These are phyloP conservation scores for Lacerta bilineata DNA, from an alignment of 2,797 vertebrate genomes.

Conservation along the genomic window DNA sequence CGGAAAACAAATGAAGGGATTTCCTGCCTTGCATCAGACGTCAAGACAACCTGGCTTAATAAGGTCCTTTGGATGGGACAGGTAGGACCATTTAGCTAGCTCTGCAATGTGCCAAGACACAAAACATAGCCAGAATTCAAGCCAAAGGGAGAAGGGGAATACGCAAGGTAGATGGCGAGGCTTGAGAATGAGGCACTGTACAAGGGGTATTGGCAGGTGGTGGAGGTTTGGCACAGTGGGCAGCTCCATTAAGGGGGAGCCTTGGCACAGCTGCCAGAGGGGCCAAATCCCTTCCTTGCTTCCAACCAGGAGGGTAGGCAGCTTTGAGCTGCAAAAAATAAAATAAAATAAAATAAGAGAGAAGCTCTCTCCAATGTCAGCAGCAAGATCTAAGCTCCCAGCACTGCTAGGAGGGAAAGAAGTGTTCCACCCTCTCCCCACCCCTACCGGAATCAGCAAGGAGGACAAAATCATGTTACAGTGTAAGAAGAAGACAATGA, in stretches of 20 bases:
- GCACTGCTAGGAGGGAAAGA: conserved; percentile 46
- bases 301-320: not conserved
- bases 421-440: conserved; percentile 57
- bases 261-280: not conserved
- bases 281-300: not conserved
- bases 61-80: conserved; percentile 41
- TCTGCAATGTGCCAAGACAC: not conserved
- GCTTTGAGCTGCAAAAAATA: not conserved
- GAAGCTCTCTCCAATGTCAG: not conserved
- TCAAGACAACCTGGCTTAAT: not conserved
- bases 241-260: conserved; percentile 5
- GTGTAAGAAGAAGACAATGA: conserved; percentile 54
- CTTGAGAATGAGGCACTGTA: accelerated
- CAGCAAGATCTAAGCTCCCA: not conserved
- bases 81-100: accelerated
- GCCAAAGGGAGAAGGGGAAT: not conserved
- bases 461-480: conserved; percentile 57
- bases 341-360: not conserved
- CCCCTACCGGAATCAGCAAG: conserved; percentile 45
- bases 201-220: not conserved
- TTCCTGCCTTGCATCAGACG: conserved; percentile 1
- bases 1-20: not conserved
- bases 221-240: conserved; percentile 56
- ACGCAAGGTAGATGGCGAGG: not conserved
- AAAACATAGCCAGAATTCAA: not conserved